Conservation (phyloP, 2,113 vertebrate genomes). For the Triplophysa rosa region DNA sequence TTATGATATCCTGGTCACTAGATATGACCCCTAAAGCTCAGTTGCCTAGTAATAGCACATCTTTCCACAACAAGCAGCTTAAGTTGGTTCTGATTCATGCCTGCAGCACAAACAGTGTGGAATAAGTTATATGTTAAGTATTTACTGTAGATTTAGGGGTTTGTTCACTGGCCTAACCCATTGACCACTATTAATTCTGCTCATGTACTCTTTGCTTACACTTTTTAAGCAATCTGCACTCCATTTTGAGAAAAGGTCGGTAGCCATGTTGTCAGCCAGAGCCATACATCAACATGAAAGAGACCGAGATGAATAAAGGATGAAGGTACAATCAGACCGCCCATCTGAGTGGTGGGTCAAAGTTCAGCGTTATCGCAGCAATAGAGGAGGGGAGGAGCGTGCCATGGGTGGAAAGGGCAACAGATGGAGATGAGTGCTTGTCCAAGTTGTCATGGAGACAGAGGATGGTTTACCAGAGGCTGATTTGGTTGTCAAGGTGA, state of each 20-base stretch:
- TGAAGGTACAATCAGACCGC: constrained; percentile 5
- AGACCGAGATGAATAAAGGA: constrained; percentile 1
- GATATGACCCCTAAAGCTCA: too few relatives aligned
- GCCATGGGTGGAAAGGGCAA: constrained; percentile 37
- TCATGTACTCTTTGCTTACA: background rate
- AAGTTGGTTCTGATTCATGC: too few relatives aligned
- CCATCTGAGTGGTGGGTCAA: constrained; percentile 5
- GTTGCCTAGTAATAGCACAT: too few relatives aligned
- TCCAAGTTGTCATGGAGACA: constrained; percentile 53
- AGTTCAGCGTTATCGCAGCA: constrained; percentile 16
- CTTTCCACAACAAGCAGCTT: too few relatives aligned
- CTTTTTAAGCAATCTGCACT: background rate
- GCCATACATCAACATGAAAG: background rate
- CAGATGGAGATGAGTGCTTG: constrained; percentile 50
- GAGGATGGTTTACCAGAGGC: constrained; percentile 35
- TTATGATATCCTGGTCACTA: background rate
- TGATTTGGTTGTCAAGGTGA: constrained; percentile 46
- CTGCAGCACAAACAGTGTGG: too few relatives aligned
- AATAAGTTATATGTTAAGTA: too few relatives aligned
- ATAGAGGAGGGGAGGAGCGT: constrained; percentile 31
- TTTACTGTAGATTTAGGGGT: too few relatives aligned
- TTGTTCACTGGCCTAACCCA: too few relatives aligned
- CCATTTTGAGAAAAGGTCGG: background rate
- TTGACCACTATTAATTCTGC: background rate
- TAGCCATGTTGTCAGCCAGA: background rate